Conservation (phyloP, 2,888 invertebrate species). For the Ariolimax columbianus region DNA sequence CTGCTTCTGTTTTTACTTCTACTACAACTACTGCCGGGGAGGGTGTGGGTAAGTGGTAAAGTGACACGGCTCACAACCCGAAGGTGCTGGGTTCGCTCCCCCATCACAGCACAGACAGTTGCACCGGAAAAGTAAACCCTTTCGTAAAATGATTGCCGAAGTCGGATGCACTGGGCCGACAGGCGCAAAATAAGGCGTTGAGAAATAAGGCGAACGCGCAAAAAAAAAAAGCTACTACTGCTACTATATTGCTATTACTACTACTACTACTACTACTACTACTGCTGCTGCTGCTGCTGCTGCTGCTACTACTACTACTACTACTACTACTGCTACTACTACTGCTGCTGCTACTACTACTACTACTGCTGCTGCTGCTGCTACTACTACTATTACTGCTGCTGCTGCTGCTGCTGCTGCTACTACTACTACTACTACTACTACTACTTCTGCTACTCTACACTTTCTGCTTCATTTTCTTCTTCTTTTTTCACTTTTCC, state of each 20-base stretch:
- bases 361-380: not conserved
- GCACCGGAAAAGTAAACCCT: no score
- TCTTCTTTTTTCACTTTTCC: not conserved
- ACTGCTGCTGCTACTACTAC: not conserved
- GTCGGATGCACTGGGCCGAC: no score
- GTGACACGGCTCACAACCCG: no score
- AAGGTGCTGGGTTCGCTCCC: no score
- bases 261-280: slow-evolving; percentile 29
- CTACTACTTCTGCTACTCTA: no score
- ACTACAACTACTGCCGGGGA: not conserved
- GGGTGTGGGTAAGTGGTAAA: no score
- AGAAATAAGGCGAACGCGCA: no score
- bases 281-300: slow-evolving; percentile 37
- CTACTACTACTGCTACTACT: not conserved
- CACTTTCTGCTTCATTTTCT: no score
- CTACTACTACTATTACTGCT: slow-evolving; percentile 3
- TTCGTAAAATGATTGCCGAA: no score
- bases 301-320: slow-evolving; percentile 32
- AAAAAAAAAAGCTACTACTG: no score
- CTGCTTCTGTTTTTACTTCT: not conserved
- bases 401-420: not conserved
- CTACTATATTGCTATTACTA: no score
- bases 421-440: slow-evolving; percentile 5
- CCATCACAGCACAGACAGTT: not conserved
- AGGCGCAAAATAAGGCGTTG: no score